Evolutionary conservation across 2,797 vertebrate species (phyloP), one percentile per base, ranked within the genome.

Genomic region (Hippopotamyrus pictus): DNA sequence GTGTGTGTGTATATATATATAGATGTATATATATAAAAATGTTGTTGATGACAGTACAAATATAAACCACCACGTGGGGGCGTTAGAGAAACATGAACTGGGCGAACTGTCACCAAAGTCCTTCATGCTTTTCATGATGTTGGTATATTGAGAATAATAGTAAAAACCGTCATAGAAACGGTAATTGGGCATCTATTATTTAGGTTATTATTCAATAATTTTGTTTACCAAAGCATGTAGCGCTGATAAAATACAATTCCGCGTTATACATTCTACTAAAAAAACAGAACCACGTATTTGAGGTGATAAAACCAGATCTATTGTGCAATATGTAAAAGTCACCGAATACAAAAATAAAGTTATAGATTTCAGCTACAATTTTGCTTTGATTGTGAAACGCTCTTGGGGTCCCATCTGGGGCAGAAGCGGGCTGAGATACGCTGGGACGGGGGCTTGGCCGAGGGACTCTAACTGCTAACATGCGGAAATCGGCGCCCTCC

Each of bases 361-460:
- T 37, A 37, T 73, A 37, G 29, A 76, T 41, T 76, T 17, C 29
- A 76, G 33, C 33, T 7, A 37, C 33, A 37, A 17, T 76, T 41
- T 76, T 76, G 5, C 69, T 76, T 76, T 73, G 7, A 73, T 37
- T 37, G 25, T 33, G 29, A 69, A 69, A 69, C 65, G 65, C 65
- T 69, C 12, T 53, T 41, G 29, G 51, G 25, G 48, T 25, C 76
- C 86, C 54, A 48, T 51, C 22, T 14, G 44, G 53, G 73, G 83
- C 29, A 7, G 84, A 25, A 12, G 44, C 69, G 29, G 87, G n/a
- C 17, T 82, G 76, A 41, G 76, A 46, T 44, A n/a, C 6, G 9
- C 54, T 88, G 19, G 88, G 69, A 76, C 29, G 88, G 87, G 89
- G 41, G 53, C 41, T 69, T 46, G 87, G 88, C 57, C 54, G 87